These are phyloP conservation scores for Drosophila mayri DNA, from an alignment of 1,140 invertebrate species.

Conservation along the genomic window DNA sequence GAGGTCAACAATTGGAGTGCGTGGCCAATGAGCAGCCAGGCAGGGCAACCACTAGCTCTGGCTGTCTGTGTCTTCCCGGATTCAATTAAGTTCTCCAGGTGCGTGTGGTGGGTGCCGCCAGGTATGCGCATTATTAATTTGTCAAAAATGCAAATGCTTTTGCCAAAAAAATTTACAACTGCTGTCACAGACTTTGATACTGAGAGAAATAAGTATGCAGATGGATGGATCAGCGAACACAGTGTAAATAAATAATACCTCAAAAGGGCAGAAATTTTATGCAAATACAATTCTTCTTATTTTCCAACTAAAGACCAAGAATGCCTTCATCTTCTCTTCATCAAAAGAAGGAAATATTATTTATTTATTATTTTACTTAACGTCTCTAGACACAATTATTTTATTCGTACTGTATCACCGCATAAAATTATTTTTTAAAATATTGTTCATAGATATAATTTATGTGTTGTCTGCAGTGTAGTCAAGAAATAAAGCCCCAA, in stretches of 20 bases:
- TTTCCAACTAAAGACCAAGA: too few species aligned
- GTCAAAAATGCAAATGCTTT: constrained; percentile 44
- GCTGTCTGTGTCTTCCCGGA: not conserved
- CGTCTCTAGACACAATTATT: not conserved
- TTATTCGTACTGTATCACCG: not conserved
- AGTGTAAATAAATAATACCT: too few species aligned
- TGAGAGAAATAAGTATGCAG: not conserved
- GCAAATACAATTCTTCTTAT: too few species aligned
- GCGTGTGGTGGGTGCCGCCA: constrained; percentile 17
- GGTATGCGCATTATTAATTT: constrained; percentile 45
- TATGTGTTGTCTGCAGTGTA: not conserved
- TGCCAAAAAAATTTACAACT: constrained; percentile 17
- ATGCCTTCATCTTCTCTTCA: too few species aligned
- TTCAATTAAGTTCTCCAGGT: constrained; percentile 45
- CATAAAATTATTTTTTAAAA: not conserved
- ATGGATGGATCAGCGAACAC: too few species aligned
- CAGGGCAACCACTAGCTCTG: not conserved
- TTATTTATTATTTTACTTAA: too few species aligned
- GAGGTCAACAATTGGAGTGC: constrained; percentile 60
- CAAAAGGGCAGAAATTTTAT: too few species aligned
- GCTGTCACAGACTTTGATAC: constrained; percentile 8
- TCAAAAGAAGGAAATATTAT: too few species aligned
- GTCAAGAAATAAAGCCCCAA: not conserved
- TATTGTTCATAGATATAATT: not conserved
- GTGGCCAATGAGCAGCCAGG: constrained; percentile 16